Percentiles rank a stretch among this genome's conserved stretches.
Conservation (phyloP, 1,140 invertebrate genomes). For the Spodoptera frugiperda region DNA sequence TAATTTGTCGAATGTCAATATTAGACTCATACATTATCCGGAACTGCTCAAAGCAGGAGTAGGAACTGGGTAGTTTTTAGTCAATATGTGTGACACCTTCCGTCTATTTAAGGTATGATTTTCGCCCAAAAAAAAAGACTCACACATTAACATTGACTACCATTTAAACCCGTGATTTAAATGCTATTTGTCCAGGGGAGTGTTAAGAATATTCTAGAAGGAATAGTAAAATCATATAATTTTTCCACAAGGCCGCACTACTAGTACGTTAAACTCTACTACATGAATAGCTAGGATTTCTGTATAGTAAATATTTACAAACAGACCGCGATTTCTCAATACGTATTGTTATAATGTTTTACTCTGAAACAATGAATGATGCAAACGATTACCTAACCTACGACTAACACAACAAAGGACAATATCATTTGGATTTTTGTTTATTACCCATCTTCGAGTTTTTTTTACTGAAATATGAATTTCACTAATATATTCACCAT, state of each 20-base stretch:
- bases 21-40: too few relatives aligned
- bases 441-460: background rate
- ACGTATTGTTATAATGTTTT: constrained; percentile 50
- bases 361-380: constrained; percentile 61
- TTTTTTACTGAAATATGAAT: background rate
- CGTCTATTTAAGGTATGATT: too few relatives aligned
- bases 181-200: too few relatives aligned
- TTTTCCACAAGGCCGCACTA: background rate
- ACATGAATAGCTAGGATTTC: constrained; percentile 13
- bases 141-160: too few relatives aligned
- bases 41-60: too few relatives aligned
- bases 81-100: too few relatives aligned
- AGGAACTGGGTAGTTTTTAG: too few relatives aligned
- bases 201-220: too few relatives aligned
- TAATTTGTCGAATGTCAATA: too few relatives aligned
- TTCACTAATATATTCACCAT: too few relatives aligned
- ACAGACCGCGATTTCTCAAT: constrained; percentile 55
- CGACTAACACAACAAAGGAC: constrained; percentile 44
- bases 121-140: too few relatives aligned
- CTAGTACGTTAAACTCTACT: background rate
- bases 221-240: background rate
- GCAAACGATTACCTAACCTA: constrained; percentile 62
- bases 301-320: constrained; percentile 57
- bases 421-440: constrained; percentile 27
- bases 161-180: too few relatives aligned